Evolutionary conservation across 2,113 vertebrate species (phyloP).

Genomic region (Anguilla japonica): DNA sequence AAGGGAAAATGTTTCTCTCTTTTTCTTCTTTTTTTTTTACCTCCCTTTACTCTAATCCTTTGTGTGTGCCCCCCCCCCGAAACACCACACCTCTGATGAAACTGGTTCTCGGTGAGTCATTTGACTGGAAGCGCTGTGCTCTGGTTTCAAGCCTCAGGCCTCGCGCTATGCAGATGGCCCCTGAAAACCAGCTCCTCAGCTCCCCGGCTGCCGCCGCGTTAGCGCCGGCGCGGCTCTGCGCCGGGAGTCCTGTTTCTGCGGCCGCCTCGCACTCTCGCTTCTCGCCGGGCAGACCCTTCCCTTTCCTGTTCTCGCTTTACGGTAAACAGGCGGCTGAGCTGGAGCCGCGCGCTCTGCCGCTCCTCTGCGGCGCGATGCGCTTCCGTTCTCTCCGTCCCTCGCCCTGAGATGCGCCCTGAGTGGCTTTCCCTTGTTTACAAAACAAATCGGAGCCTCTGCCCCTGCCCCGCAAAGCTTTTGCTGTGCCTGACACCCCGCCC

Average conservation of each 20-base stretch:
- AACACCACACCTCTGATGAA: neutral
- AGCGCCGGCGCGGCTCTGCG: constrained; percentile 6
- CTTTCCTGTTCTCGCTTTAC: constrained; percentile 48
- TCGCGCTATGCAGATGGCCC: neutral
- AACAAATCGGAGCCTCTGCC: constrained; percentile 52
- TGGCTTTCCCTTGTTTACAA: constrained; percentile 64
- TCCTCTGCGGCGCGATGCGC: constrained; percentile 7
- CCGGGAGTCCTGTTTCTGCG: constrained; percentile 41
- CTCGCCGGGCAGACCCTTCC: constrained; percentile 42
- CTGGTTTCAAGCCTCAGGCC: constrained; percentile 1
- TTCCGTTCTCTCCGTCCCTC: constrained; percentile 33
- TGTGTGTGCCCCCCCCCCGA: neutral
- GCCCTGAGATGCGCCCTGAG: constrained; percentile 41
- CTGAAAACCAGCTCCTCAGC: neutral
- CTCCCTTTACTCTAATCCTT: neutral
- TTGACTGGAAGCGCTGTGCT: neutral
- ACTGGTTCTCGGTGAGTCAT: neutral
- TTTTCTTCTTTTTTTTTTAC: neutral
- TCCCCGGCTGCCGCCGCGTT: neutral
- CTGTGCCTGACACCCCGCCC: neutral
- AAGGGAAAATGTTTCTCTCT: neutral
- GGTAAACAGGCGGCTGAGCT: constrained; percentile 44
- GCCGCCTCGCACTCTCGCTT: constrained; percentile 41
- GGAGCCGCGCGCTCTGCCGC: constrained; percentile 25
- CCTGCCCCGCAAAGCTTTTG: neutral